Percentiles rank a stretch among this genome's conserved stretches.
phyloP scores from a whole-genome alignment of 2,888 invertebrate genomes.

The Cantharis flavilabris region DNA sequence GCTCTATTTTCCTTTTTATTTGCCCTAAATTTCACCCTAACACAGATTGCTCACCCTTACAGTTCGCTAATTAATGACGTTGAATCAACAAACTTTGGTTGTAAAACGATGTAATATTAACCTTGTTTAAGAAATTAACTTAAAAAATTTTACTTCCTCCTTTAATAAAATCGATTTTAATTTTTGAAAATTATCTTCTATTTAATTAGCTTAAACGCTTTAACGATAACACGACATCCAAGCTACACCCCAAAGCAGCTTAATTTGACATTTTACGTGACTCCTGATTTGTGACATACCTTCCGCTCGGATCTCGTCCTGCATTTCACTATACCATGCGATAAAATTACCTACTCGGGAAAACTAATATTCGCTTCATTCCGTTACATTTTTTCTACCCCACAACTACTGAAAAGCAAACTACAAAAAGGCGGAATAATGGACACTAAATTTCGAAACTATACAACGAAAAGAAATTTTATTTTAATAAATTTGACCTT shows the following conservation, averaged over 20 bases:
- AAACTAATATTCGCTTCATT: not conserved
- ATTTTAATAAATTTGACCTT: too few relatives aligned
- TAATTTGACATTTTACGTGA: not conserved
- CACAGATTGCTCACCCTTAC: not conserved
- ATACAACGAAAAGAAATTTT: not conserved
- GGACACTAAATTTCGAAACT: too few relatives aligned
- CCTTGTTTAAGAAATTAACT: constrained; percentile 1
- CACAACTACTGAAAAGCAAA: too few relatives aligned
- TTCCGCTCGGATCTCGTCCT: not conserved
- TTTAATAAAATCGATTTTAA: not conserved
- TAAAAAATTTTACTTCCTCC: not conserved
- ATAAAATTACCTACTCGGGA: not conserved
- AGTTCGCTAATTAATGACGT: constrained; percentile 2
- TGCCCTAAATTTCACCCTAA: constrained; percentile 3
- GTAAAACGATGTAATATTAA: not conserved
- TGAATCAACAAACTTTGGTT: constrained; percentile 1
- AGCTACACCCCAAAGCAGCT: not conserved
- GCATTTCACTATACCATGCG: not conserved
- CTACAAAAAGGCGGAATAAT: too few relatives aligned
- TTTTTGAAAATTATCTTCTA: not conserved
- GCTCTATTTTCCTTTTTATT: not conserved
- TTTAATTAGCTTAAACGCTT: not conserved
- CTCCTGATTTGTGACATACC: not conserved
- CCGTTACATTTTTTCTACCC: too few relatives aligned
- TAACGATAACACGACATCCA: not conserved